Percentiles rank a stretch among this genome's conserved stretches.
Conservation (phyloP, 2,113 vertebrate genomes). For the Crotalus helleri region DNA sequence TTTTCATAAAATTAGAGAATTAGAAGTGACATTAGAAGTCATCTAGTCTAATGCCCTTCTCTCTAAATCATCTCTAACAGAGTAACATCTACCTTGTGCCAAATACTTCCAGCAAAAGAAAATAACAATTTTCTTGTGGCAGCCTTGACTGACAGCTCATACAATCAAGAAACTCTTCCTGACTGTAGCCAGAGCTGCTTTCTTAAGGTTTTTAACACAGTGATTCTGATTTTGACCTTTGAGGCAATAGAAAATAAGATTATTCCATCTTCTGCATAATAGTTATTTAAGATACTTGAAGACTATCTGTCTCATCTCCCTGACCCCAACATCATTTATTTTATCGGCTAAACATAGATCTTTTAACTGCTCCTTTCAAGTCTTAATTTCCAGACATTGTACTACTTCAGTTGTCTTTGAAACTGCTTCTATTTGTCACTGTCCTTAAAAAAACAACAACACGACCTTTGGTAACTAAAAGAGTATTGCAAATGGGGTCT, state of each 20-base stretch:
- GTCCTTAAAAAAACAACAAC: neutral
- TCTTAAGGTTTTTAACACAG: neutral
- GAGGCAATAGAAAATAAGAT: neutral
- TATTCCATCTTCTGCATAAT: neutral
- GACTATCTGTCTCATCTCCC: neutral
- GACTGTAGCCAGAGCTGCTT: neutral
- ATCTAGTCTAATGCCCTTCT: neutral
- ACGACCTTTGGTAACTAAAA: neutral
- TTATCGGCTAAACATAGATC: neutral
- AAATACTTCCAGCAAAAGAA: neutral
- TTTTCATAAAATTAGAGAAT: neutral
- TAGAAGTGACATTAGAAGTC: neutral
- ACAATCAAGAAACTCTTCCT: neutral
- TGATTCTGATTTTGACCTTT: neutral
- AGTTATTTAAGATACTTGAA: neutral
- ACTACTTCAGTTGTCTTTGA: neutral
- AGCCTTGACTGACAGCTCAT: neutral
- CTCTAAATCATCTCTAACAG: neutral
- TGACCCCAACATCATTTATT: neutral
- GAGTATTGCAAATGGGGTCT: neutral
- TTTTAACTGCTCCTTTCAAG: neutral
- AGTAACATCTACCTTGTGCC: neutral
- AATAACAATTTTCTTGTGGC: neutral
- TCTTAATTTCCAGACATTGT: neutral
- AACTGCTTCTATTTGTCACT: neutral